These are phyloP conservation scores for Pterocles burchelli DNA, from an alignment of 2,113 vertebrate species.

Conservation along the genomic window DNA sequence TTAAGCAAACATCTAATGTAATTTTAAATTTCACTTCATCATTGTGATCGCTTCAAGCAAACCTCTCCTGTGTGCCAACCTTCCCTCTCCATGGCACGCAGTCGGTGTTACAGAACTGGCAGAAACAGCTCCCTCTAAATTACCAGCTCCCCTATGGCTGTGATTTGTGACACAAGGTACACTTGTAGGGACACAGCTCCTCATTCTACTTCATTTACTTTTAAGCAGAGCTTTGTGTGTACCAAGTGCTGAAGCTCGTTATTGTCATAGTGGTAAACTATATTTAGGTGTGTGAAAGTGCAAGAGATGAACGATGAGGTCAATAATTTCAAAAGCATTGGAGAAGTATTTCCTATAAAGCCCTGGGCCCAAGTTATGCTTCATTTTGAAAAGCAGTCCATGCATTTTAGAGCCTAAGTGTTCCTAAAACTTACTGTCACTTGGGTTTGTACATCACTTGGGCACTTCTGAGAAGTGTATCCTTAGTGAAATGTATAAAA, in stretches of 20 bases:
- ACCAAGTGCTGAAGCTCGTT: background rate
- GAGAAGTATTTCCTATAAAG: constrained; percentile 3
- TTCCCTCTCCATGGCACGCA: background rate
- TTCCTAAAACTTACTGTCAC: constrained; percentile 9
- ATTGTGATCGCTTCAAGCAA: constrained; percentile 51
- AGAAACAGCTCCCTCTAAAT: background rate
- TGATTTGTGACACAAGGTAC: background rate
- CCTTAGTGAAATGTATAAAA: background rate
- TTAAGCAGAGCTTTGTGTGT: background rate
- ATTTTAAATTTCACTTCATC: constrained; percentile 78
- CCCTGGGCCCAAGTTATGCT: background rate
- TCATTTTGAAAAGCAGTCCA: constrained; percentile 10
- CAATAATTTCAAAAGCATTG: background rate
- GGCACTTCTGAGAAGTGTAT: background rate
- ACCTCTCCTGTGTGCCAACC: background rate
- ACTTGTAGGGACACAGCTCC: background rate
- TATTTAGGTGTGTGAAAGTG: background rate
- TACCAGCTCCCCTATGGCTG: background rate
- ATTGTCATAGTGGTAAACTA: background rate
- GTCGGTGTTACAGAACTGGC: background rate
- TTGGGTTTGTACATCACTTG: background rate
- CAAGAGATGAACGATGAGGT: background rate
- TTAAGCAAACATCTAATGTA: constrained; percentile 76
- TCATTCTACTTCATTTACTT: background rate
- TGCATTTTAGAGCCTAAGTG: constrained; percentile 3